Evolutionary conservation across 2,797 vertebrate species (phyloP), one percentile per base, ranked within the genome.

Genomic region (Odontamblyopus rebecca): DNA sequence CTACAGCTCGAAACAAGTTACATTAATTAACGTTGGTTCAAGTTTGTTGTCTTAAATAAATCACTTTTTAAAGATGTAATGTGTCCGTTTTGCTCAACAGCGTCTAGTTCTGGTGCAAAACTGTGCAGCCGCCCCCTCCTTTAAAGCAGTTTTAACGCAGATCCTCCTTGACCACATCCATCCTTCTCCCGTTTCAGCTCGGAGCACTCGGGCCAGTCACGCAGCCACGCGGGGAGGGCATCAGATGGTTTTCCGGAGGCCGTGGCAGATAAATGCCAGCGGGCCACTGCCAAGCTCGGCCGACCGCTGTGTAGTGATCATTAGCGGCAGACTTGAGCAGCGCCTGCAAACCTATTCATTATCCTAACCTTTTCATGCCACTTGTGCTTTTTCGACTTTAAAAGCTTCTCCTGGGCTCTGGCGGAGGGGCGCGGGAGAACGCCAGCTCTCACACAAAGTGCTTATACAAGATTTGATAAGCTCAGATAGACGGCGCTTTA

Each of bases 251-350:
- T 23, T 82, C 85, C 72, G 59, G 78, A 74, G 60, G 77, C 76
- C n/a, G 81, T 70, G 83, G 74, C 85, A 88, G 81, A 84, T 78
- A 83, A 83, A 89, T 83, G 82, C 74, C 88, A 89, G 86, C 69
- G 54, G 75, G 77, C 75, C 32, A 65, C 50, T 90, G 87, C 84
- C 79, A 88, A 72, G 78, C 83, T 74, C 70, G 81, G 79, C 77
- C 16, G 71, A 82, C 71, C 84, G 85, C 72, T 82, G 76, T 2
- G 50, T 74, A 83, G 63, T 69, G 53, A 83, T 91, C 68, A 91
- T 89, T 88, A 92, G 80, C 83, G 78, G 73, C 72, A 56, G 59
- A 82, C 87, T 77, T 74, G 72, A 74, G 80, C 76, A 23, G 81
- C 71, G 71, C 78, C 81, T 77, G 68, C 72, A 78, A 91, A 78